phyloP scores from a whole-genome alignment of 2,113 vertebrate species.

The Hippocampus abdominalis region DNA sequence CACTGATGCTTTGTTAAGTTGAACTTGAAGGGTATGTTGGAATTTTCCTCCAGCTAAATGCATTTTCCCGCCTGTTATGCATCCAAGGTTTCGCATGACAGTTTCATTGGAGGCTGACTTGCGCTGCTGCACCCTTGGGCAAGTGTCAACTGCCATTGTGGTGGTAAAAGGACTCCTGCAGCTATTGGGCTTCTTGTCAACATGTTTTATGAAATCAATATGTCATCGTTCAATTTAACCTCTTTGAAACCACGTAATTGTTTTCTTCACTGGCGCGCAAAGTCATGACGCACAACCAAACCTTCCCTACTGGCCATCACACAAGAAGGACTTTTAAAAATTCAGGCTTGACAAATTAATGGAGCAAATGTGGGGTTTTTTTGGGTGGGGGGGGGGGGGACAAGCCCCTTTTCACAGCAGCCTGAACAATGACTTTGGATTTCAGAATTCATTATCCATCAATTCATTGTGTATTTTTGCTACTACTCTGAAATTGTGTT shows the following conservation, averaged over 20 bases:
- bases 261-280: neutral
- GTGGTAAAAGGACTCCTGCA: slow-evolving; percentile 33
- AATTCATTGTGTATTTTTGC: too few relatives aligned
- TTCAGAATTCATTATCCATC: too few relatives aligned
- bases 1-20: slow-evolving; percentile 2
- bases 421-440: too few relatives aligned
- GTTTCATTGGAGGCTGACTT: slow-evolving; percentile 48
- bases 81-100: slow-evolving; percentile 29
- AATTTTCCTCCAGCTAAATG: slow-evolving; percentile 32
- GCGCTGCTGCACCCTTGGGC: slow-evolving; percentile 42
- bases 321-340: neutral
- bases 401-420: too few relatives aligned
- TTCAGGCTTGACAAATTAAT: neutral
- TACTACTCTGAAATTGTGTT: too few relatives aligned
- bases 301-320: neutral
- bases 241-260: slow-evolving; percentile 1
- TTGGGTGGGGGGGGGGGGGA: too few relatives aligned
- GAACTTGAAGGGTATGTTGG: neutral
- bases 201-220: slow-evolving; percentile 25
- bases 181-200: slow-evolving; percentile 40
- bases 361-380: neutral
- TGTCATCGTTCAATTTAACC: slow-evolving; percentile 17
- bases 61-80: slow-evolving; percentile 30
- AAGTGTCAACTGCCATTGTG: slow-evolving; percentile 50
- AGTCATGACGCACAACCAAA: neutral